A percentile compares a stretch with the other conserved stretches of the same genome.
Conservation (phyloP, 2,797 vertebrate species). For the Lithobates sylvaticus region DNA sequence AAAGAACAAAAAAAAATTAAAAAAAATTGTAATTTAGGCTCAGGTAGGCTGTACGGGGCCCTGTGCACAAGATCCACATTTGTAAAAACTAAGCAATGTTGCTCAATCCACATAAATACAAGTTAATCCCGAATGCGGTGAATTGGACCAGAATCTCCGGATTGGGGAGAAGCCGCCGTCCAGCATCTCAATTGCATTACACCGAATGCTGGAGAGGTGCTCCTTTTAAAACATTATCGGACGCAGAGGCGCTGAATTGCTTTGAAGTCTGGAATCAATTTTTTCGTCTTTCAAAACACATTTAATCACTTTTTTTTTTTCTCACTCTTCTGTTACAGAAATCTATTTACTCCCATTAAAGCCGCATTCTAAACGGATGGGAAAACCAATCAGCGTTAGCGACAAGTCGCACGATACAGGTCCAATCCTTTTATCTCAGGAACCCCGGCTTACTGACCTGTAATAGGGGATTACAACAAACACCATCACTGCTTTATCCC, state of each 20-base stretch:
- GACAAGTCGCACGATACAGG: neutral
- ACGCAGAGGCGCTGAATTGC: neutral
- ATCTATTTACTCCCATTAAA: neutral
- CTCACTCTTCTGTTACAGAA: neutral
- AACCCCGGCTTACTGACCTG: constrained; percentile 53
- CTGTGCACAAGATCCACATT: neutral
- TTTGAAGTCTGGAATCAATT: constrained; percentile 53
- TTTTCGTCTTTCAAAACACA: constrained; percentile 25
- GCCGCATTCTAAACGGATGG: neutral
- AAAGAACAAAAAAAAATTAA: too few species aligned
- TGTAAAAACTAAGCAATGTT: neutral
- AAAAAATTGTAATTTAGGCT: too few species aligned
- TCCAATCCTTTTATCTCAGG: constrained; percentile 56
- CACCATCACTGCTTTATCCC: constrained; percentile 16
- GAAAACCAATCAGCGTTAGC: constrained; percentile 27
- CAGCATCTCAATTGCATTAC: constrained; percentile 8
- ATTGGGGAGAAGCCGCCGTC: neutral
- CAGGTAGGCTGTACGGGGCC: too few species aligned
- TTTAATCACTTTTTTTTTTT: constrained; percentile 11
- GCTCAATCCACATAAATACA: neutral
- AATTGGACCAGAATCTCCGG: neutral
- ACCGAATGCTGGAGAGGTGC: neutral
- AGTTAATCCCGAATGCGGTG: neutral
- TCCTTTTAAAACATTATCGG: neutral
- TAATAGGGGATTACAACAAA: constrained; percentile 53